These are phyloP conservation scores for Himalopsyche tibetana DNA, from an alignment of 2,888 invertebrate genomes.

Conservation along the genomic window DNA sequence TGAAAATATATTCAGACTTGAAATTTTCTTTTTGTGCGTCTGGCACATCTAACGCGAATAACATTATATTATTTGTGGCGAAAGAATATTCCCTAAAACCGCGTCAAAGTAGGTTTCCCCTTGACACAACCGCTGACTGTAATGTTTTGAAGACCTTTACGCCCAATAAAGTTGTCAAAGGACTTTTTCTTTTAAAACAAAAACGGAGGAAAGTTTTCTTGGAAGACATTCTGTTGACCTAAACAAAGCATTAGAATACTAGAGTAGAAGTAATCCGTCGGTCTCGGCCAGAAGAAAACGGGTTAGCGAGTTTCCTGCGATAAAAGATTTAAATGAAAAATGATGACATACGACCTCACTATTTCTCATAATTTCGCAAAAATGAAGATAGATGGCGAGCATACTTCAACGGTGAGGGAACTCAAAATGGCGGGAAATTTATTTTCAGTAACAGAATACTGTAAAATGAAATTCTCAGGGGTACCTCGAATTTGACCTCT, in stretches of 20 bases:
- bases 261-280: conserved; percentile 31
- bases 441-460: conserved; percentile 19
- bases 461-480: conserved; percentile 8
- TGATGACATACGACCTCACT: conserved; percentile 60
- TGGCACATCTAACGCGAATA: too few species aligned
- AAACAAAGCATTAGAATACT: conserved; percentile 43
- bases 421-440: conserved; percentile 25
- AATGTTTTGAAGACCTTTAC: conserved; percentile 42
- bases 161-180: conserved; percentile 35
- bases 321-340: conserved; percentile 60
- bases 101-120: background rate
- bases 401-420: conserved; percentile 52
- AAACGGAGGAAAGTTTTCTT: conserved; percentile 3
- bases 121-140: conserved; percentile 13
- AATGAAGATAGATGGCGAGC: conserved; percentile 61
- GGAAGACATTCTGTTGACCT: conserved; percentile 43
- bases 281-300: conserved; percentile 27
- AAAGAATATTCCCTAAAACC: too few species aligned
- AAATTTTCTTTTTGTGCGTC: too few species aligned
- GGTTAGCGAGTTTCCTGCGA: conserved; percentile 28
- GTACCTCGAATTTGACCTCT: background rate
- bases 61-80: too few species aligned
- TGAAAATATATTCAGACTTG: too few species aligned
- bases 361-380: conserved; percentile 61
- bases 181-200: conserved; percentile 34